A percentile compares a stretch with the other conserved stretches of the same genome.
phyloP scores from a whole-genome alignment of 2,797 vertebrate genomes.

The Buceros bicornis region DNA sequence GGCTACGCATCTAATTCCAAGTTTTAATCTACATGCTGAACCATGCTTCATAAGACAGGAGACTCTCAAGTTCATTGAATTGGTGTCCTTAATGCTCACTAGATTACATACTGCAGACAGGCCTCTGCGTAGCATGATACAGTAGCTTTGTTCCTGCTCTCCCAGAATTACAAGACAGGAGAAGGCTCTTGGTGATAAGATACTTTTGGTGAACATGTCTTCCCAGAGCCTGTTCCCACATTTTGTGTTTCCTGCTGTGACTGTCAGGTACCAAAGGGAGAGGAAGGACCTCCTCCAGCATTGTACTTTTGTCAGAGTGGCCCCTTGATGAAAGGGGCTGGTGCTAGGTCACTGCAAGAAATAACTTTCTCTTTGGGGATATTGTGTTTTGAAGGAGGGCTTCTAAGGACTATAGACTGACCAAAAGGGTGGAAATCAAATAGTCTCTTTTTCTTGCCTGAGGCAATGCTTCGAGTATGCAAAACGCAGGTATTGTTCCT shows the following conservation, averaged over 20 bases:
- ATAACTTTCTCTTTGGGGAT: background rate
- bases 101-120: background rate
- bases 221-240: background rate
- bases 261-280: background rate
- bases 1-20: background rate
- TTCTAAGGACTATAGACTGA: background rate
- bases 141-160: background rate
- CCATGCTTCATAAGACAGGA: background rate
- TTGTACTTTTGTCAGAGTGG: background rate
- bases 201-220: background rate
- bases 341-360: background rate
- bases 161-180: background rate
- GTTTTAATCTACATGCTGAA: background rate
- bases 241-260: background rate
- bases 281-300: background rate
- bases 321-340: background rate
- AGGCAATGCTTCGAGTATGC: background rate
- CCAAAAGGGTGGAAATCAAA: conserved; percentile 42
- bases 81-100: background rate
- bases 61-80: background rate
- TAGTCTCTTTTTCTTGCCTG: background rate
- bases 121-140: background rate
- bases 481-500: conserved; percentile 47
- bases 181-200: background rate
- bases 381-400: background rate